Percentiles rank a stretch among this genome's conserved stretches.
These are phyloP conservation scores for Gymnocheta viridis DNA, from an alignment of 2,888 invertebrate species.

Conservation along the genomic window DNA sequence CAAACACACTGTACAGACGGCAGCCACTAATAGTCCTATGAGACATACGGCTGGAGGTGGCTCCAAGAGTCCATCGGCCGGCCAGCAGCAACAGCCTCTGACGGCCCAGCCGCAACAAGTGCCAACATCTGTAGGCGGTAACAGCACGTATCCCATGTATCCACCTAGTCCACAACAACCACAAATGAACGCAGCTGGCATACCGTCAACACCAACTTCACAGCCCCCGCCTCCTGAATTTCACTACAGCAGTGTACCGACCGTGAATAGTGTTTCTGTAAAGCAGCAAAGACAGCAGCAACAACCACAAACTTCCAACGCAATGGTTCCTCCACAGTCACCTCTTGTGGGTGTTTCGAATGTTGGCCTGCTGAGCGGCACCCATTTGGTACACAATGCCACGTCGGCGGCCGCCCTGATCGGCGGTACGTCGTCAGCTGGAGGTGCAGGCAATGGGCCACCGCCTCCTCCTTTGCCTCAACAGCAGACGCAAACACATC, in stretches of 20 bases:
- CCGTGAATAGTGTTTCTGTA: conserved; percentile 71
- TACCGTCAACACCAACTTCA: conserved; percentile 75
- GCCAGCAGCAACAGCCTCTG: conserved; percentile 75
- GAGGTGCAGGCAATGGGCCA: conserved; percentile 71
- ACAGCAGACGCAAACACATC: conserved; percentile 73
- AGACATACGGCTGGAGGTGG: conserved; percentile 83
- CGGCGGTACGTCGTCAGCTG: conserved; percentile 47
- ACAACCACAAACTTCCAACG: conserved; percentile 82
- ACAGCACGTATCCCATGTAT: conserved; percentile 88
- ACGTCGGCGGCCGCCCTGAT: conserved; percentile 60
- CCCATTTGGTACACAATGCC: conserved; percentile 65
- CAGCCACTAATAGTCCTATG: conserved; percentile 88
- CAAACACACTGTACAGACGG: conserved; percentile 90
- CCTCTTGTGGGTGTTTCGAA: conserved; percentile 74
- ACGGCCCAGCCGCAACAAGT: conserved; percentile 85
- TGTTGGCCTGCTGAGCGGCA: conserved; percentile 72
- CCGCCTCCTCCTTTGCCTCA: conserved; percentile 73
- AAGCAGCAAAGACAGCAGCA: conserved; percentile 74
- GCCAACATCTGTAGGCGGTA: conserved; percentile 77
- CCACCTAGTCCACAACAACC: conserved; percentile 81
- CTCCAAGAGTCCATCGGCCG: conserved; percentile 75
- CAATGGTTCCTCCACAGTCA: conserved; percentile 82
- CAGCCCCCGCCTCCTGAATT: conserved; percentile 76
- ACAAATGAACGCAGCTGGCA: conserved; percentile 70
- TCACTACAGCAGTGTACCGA: conserved; percentile 75